Evolutionary conservation across 1,140 invertebrate genomes (phyloP).

Genomic region (Leptinotarsa texana): DNA sequence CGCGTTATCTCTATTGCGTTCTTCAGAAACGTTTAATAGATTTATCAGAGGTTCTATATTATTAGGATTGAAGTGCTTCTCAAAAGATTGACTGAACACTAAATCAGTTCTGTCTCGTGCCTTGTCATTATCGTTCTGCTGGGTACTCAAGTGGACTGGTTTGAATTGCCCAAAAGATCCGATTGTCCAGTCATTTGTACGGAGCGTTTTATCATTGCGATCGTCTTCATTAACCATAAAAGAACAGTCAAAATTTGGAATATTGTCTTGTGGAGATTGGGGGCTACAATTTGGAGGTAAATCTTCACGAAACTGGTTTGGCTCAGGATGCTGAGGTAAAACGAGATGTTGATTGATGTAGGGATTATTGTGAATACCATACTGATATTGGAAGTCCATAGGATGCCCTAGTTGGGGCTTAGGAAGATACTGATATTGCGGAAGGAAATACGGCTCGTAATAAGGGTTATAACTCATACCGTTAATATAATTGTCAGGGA

Average conservation of each 20-base stretch:
- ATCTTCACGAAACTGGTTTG: neutral
- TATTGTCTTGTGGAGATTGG: no score
- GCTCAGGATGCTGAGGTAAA: neutral
- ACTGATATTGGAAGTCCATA: neutral
- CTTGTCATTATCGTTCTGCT: neutral
- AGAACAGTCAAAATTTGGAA: no score
- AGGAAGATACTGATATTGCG: neutral
- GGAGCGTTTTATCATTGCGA: neutral
- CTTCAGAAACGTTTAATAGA: neutral
- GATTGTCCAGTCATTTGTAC: conserved; percentile 10
- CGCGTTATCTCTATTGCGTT: no score
- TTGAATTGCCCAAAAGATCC: conserved; percentile 8
- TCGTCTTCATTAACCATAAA: neutral
- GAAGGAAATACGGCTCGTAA: neutral
- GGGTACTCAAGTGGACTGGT: conserved; percentile 8
- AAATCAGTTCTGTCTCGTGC: neutral
- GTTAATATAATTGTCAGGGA: no score
- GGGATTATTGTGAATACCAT: neutral
- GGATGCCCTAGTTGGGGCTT: no score
- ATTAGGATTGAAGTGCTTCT: neutral
- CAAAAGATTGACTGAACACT: neutral
- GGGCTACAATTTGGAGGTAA: neutral
- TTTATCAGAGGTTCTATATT: neutral
- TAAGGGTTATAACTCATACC: neutral
- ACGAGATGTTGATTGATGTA: neutral